Percentiles rank a stretch among this genome's conserved stretches.
These are phyloP conservation scores for Aproaerema taeniolella DNA, from an alignment of 2,888 invertebrate genomes.

Conservation along the genomic window DNA sequence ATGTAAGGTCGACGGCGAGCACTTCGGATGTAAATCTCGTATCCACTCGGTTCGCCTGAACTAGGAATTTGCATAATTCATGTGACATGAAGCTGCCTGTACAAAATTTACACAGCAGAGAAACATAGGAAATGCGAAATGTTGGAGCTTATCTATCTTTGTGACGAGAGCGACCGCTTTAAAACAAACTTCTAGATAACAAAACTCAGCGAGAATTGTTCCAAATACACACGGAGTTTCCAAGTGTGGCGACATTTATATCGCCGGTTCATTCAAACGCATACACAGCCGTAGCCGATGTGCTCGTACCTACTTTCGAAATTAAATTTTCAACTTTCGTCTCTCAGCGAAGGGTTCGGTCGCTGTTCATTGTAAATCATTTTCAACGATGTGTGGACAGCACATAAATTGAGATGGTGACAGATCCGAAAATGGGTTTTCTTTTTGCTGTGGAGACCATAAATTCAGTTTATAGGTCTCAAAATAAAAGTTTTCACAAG, in stretches of 20 bases:
- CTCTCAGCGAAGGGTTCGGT: background rate
- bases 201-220: conserved; percentile 5
- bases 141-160: conserved; percentile 26
- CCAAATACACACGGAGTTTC: conserved; percentile 4
- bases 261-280: background rate
- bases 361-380: background rate
- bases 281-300: too few species aligned
- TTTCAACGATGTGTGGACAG: too few species aligned
- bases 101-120: conserved; percentile 52
- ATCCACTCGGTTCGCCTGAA: conserved; percentile 44
- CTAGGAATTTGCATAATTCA: conserved; percentile 62
- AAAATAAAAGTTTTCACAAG: too few species aligned
- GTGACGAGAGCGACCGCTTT: conserved; percentile 18
- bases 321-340: too few species aligned
- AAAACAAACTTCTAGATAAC: conserved; percentile 13
- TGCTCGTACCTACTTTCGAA: too few species aligned
- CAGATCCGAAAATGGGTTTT: too few species aligned
- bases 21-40: conserved; percentile 47
- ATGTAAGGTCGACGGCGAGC: conserved; percentile 31
- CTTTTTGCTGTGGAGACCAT: too few species aligned
- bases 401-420: too few species aligned
- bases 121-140: conserved; percentile 40
- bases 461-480: too few species aligned
- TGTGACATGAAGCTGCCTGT: conserved; percentile 54
- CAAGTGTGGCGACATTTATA: conserved; percentile 6